phyloP scores from a whole-genome alignment of 2,797 vertebrate genomes.

The Nyctibius grandis region DNA sequence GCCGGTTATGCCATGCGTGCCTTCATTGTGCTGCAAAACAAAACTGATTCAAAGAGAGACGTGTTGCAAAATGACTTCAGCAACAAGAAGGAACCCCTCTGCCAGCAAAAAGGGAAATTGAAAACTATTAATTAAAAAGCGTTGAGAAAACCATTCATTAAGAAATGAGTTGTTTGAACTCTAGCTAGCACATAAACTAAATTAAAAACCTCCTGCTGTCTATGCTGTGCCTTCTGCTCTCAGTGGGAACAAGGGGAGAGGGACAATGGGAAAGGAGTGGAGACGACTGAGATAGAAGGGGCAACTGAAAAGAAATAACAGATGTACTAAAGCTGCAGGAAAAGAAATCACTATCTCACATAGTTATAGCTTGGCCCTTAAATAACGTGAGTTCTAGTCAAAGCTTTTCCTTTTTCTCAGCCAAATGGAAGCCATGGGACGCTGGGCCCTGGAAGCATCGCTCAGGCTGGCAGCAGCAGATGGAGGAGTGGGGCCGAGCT shows the following conservation, averaged over 20 bases:
- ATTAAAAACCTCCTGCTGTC: not conserved
- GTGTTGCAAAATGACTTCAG: not conserved
- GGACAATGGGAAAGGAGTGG: not conserved
- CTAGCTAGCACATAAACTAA: not conserved
- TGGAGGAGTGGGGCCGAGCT: not conserved
- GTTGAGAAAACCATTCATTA: not conserved
- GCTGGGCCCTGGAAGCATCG: not conserved
- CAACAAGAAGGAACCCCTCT: not conserved
- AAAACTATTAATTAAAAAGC: not conserved
- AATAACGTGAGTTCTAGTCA: not conserved
- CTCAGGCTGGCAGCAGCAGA: not conserved
- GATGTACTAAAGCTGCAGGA: not conserved
- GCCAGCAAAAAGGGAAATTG: not conserved
- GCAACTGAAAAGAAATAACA: not conserved
- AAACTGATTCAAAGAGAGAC: not conserved
- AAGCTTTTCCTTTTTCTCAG: not conserved
- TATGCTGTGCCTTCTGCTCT: not conserved
- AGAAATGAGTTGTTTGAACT: not conserved
- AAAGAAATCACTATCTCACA: not conserved
- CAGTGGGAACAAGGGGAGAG: not conserved
- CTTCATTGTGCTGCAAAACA: slow-evolving; percentile 14
- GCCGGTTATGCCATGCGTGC: not conserved
- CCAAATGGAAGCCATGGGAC: rapidly evolving
- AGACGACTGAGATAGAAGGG: not conserved
- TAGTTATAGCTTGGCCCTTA: not conserved